Conservation (phyloP, 2,113 vertebrate genomes). For the Pterophyllum scalare region DNA sequence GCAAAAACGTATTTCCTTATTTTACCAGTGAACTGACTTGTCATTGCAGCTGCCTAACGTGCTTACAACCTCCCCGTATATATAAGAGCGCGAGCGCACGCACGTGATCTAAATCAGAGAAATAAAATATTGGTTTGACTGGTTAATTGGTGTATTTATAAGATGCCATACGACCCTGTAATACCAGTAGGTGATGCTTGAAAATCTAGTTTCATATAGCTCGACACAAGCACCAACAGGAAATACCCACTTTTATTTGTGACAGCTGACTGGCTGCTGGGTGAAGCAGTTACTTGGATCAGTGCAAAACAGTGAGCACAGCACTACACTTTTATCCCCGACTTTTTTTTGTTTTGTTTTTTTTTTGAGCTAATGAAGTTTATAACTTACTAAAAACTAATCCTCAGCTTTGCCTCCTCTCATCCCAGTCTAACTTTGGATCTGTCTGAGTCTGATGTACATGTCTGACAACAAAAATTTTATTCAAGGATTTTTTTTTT, state of each 20-base stretch:
- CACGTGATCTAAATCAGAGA: neutral
- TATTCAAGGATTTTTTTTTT: neutral
- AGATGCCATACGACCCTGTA: conserved; percentile 63
- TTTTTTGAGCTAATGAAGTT: conserved; percentile 9
- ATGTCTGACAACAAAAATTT: conserved; percentile 12
- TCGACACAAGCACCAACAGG: neutral
- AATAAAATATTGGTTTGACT: conserved; percentile 41
- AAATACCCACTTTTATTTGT: neutral
- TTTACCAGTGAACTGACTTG: conserved; percentile 68
- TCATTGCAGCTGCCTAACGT: conserved; percentile 81
- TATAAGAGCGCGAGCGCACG: too few relatives aligned
- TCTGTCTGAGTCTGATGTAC: neutral
- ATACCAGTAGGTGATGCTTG: conserved; percentile 55
- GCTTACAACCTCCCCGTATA: conserved; percentile 34
- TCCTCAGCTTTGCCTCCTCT: neutral
- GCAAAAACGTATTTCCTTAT: conserved; percentile 62
- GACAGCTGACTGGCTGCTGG: neutral
- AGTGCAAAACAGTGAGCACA: conserved; percentile 12
- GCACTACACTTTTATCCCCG: neutral
- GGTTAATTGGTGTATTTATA: conserved; percentile 52
- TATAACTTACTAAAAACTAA: neutral
- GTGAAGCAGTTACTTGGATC: conserved; percentile 6
- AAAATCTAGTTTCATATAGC: conserved; percentile 1
- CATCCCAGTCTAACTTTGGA: neutral
- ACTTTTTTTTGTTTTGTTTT: neutral